A percentile compares a stretch with the other conserved stretches of the same genome.
phyloP scores from a whole-genome alignment of 2,113 vertebrate species.

The Syngnathoides biaculeatus region DNA sequence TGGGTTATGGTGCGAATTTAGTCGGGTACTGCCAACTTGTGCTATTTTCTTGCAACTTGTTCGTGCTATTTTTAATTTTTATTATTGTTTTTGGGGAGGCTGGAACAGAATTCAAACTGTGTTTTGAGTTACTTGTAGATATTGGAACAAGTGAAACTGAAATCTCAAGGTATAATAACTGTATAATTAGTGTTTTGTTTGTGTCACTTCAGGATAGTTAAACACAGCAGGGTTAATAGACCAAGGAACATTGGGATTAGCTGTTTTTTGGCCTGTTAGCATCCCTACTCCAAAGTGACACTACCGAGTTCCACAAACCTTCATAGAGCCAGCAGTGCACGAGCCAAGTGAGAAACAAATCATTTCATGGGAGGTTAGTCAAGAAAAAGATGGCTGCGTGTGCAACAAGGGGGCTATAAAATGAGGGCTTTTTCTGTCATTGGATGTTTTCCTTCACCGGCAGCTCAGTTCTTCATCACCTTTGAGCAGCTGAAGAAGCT shows the following conservation, averaged over 20 bases:
- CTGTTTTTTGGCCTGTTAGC: background rate
- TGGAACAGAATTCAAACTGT: no score
- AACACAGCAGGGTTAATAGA: no score
- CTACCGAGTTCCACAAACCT: background rate
- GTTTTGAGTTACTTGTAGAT: no score
- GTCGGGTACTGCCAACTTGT: no score
- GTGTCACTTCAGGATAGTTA: no score
- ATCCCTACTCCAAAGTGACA: background rate
- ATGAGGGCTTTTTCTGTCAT: background rate
- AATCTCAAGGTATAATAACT: no score
- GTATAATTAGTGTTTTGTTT: no score
- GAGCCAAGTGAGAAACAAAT: background rate
- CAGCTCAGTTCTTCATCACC: constrained; percentile 92
- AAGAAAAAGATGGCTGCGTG: background rate
- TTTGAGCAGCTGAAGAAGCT: constrained; percentile 95
- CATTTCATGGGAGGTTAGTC: background rate
- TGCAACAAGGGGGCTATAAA: background rate
- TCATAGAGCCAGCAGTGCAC: background rate
- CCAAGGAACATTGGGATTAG: background rate
- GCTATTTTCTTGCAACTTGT: no score
- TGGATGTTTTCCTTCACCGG: constrained; percentile 67
- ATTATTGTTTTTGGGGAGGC: no score
- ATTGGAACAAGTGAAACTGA: no score
- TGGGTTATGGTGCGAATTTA: no score
- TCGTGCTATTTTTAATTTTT: no score